A percentile compares a stretch with the other conserved stretches of the same genome.
Conservation (phyloP, 2,888 invertebrate genomes). For the Monopis laevigella region DNA sequence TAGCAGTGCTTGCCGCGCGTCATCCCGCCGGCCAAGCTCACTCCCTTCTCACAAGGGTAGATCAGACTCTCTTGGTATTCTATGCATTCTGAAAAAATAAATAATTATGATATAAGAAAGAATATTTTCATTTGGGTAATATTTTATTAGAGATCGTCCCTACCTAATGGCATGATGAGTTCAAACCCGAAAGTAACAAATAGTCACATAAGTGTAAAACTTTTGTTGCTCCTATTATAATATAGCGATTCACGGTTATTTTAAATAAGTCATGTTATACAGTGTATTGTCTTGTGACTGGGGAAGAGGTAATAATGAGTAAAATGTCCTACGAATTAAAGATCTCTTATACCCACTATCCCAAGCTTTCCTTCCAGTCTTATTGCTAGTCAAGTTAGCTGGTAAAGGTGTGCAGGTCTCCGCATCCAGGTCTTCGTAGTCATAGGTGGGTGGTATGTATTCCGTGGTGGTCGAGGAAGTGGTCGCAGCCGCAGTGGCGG, state of each 20-base stretch:
- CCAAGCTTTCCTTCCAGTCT: constrained; percentile 12
- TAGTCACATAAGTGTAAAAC: too few relatives aligned
- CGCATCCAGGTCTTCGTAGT: background rate
- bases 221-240: too few relatives aligned
- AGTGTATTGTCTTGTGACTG: too few relatives aligned
- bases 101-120: background rate
- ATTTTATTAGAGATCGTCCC: too few relatives aligned
- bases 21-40: background rate
- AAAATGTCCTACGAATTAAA: too few relatives aligned
- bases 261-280: too few relatives aligned
- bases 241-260: too few relatives aligned
- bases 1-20: constrained; percentile 3
- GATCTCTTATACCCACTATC: constrained; percentile 10
- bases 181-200: too few relatives aligned
- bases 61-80: constrained; percentile 12
- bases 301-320: too few relatives aligned
- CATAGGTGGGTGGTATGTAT: background rate
- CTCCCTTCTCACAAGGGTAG: constrained; percentile 9
- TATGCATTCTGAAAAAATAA: constrained; percentile 14
- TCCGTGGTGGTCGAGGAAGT: background rate
- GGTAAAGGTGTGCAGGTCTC: background rate
- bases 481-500: background rate
- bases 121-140: too few relatives aligned
- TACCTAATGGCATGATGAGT: too few relatives aligned
- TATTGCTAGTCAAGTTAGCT: background rate